A percentile compares a stretch with the other conserved stretches of the same genome.
Evolutionary conservation across 2,888 invertebrate species (phyloP).

Genomic region (Eristalis intricaria): DNA sequence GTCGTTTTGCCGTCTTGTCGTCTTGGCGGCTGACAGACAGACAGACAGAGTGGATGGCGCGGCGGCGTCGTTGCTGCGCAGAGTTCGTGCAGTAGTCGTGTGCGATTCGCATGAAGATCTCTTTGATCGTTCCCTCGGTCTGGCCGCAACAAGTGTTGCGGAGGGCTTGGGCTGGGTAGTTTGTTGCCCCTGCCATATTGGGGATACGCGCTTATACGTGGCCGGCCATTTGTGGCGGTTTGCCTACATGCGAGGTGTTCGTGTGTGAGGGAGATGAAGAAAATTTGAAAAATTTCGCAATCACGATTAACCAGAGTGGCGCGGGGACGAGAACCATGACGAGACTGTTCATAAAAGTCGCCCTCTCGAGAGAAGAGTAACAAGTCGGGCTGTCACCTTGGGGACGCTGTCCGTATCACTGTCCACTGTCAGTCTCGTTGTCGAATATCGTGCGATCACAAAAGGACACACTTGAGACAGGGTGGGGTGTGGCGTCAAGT

Average conservation of each 20-base stretch:
- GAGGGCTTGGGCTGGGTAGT: constrained; percentile 36
- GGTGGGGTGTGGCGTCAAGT: not conserved
- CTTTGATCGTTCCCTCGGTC: constrained; percentile 59
- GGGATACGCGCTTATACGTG: constrained; percentile 49
- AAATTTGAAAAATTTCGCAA: constrained; percentile 49
- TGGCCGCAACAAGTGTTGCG: constrained; percentile 34
- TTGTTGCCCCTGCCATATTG: constrained; percentile 50
- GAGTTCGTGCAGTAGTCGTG: constrained; percentile 6
- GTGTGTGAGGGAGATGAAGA: constrained; percentile 13
- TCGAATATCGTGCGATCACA: constrained; percentile 21
- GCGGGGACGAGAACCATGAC: constrained; percentile 32
- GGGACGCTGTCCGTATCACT: constrained; percentile 18
- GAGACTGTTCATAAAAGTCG: constrained; percentile 59
- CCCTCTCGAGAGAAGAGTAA: constrained; percentile 41
- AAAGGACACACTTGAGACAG: constrained; percentile 39
- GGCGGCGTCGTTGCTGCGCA: not conserved
- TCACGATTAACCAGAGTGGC: constrained; percentile 49
- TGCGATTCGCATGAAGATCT: constrained; percentile 51
- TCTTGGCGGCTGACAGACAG: not conserved
- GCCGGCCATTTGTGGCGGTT: constrained; percentile 52
- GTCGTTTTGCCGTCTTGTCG: not conserved
- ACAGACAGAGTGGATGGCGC: not conserved
- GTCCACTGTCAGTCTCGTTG: not conserved
- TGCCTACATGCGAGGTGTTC: constrained; percentile 37
- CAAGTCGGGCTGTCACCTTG: constrained; percentile 1